A percentile compares a stretch with the other conserved stretches of the same genome.
phyloP scores from a whole-genome alignment of 2,797 vertebrate genomes.

The Poeciliopsis gracilis region DNA sequence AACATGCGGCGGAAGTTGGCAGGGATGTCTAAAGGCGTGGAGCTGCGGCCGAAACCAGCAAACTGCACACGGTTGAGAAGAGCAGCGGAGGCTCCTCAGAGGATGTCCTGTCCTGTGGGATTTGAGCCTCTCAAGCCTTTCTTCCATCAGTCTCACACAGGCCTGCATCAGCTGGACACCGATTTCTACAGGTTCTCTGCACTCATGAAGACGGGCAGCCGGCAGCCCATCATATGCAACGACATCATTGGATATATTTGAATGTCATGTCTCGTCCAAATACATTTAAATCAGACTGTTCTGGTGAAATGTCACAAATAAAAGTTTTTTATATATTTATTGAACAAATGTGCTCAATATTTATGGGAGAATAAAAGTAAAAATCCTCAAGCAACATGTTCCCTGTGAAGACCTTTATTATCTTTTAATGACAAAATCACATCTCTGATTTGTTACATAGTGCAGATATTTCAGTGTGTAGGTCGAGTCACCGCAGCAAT shows the following conservation, averaged over 20 bases:
- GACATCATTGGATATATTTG: constrained; percentile 95
- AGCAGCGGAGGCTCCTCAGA: constrained; percentile 78
- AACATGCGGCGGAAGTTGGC: constrained; percentile 90
- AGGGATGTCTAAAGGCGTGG: constrained; percentile 83
- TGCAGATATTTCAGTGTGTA: not conserved
- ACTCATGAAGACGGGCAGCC: constrained; percentile 94
- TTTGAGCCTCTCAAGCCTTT: constrained; percentile 84
- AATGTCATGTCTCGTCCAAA: constrained; percentile 35
- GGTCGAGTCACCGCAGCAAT: not conserved
- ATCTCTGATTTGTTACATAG: not conserved
- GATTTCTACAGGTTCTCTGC: constrained; percentile 89
- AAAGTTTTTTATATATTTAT: constrained; percentile 57
- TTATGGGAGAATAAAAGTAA: constrained; percentile 11
- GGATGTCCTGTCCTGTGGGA: constrained; percentile 90
- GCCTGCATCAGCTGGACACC: constrained; percentile 84
- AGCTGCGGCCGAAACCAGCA: constrained; percentile 62
- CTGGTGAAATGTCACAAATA: constrained; percentile 55
- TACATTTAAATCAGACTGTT: constrained; percentile 25
- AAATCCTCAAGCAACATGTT: constrained; percentile 28
- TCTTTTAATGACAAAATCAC: not conserved
- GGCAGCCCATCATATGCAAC: constrained; percentile 96
- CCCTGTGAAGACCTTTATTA: constrained; percentile 33
- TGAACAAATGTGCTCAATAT: constrained; percentile 6
- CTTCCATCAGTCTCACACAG: constrained; percentile 91
- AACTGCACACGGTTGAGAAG: constrained; percentile 52